A percentile compares a stretch with the other conserved stretches of the same genome.
phyloP scores from a whole-genome alignment of 2,888 invertebrate genomes.

The Falcaria lacertinaria region DNA sequence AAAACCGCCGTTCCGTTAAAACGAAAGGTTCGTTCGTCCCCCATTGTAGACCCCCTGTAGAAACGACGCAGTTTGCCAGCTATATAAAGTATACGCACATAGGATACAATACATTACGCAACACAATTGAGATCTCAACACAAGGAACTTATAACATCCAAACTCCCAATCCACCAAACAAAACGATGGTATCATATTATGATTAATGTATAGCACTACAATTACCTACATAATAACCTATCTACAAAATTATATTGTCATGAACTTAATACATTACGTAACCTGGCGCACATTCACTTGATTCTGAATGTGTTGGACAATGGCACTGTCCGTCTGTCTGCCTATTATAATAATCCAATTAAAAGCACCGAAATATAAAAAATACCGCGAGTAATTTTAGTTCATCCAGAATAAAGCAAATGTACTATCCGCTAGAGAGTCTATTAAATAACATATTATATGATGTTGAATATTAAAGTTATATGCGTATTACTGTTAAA shows the following conservation, averaged over 20 bases:
- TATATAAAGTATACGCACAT: constrained; percentile 27
- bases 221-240: constrained; percentile 26
- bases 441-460: no score
- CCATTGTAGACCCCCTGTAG: not conserved
- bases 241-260: constrained; percentile 63
- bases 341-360: not conserved
- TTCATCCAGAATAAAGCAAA: constrained; percentile 1
- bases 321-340: no score
- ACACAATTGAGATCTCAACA: constrained; percentile 64
- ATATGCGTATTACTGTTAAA: no score
- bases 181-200: constrained; percentile 22
- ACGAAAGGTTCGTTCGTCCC: no score
- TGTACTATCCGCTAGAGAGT: constrained; percentile 7
- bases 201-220: constrained; percentile 16
- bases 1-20: no score
- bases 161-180: constrained; percentile 37
- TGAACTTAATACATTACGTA: constrained; percentile 50
- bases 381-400: not conserved
- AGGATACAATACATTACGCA: constrained; percentile 40
- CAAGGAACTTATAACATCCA: constrained; percentile 54
- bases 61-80: constrained; percentile 6
- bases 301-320: no score
- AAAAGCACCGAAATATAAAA: not conserved
- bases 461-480: no score
- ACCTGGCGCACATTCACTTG: constrained; percentile 7